phyloP scores from a whole-genome alignment of 2,797 vertebrate species.

The Glyptemys insculpta region DNA sequence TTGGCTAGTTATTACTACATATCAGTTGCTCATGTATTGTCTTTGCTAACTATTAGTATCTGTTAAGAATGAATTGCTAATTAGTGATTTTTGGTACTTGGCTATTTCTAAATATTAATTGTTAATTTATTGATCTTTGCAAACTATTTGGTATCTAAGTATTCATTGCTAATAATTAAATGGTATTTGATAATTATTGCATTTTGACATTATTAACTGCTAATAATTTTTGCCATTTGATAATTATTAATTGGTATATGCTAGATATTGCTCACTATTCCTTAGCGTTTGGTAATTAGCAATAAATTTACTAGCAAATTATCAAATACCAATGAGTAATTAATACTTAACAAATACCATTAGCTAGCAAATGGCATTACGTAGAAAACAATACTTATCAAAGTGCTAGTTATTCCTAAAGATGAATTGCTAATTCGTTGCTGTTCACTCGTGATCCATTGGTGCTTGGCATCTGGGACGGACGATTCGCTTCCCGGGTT shows the following conservation, averaged over 20 bases:
- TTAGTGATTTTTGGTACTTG: neutral
- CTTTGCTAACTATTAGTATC: neutral
- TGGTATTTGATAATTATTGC: neutral
- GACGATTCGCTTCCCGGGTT: too few species aligned
- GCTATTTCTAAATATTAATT: neutral
- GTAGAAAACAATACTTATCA: neutral
- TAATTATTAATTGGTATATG: neutral
- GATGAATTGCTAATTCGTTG: too few species aligned
- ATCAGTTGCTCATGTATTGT: neutral
- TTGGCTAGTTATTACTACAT: neutral
- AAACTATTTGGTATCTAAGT: neutral
- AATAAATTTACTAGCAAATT: neutral
- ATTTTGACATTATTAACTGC: neutral
- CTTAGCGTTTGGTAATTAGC: neutral
- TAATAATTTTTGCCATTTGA: neutral
- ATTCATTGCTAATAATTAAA: neutral
- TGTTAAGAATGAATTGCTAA: neutral
- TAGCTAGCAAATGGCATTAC: neutral
- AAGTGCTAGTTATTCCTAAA: too few species aligned
- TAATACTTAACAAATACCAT: neutral
- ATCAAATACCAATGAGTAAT: neutral
- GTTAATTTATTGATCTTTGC: neutral
- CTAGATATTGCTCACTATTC: neutral
- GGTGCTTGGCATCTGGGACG: too few species aligned
- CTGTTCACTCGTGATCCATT: too few species aligned